A percentile compares a stretch with the other conserved stretches of the same genome.
phyloP scores from a whole-genome alignment of 2,797 vertebrate species.

The Petrocephalus sullivani region DNA sequence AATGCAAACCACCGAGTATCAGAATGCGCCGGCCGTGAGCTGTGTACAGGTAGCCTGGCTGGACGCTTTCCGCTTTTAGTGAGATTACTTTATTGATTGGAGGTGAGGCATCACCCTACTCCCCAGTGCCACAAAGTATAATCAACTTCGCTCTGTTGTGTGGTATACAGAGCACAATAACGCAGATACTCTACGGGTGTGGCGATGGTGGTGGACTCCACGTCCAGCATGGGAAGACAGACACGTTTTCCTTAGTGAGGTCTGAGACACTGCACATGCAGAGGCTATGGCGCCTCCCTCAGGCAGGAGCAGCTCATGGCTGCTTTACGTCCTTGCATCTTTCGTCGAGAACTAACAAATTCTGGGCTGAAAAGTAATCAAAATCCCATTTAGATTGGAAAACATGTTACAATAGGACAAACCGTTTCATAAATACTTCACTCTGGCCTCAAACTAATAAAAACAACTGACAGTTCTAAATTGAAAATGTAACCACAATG shows the following conservation, averaged over 20 bases:
- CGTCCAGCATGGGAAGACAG: background rate
- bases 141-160: constrained; percentile 3
- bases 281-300: background rate
- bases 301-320: background rate
- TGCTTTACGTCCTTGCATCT: background rate
- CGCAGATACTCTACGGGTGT: background rate
- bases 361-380: background rate
- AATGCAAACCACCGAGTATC: constrained; percentile 2
- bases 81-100: constrained; percentile 21
- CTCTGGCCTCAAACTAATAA: background rate
- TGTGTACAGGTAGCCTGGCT: background rate
- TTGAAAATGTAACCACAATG: background rate
- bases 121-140: background rate
- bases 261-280: background rate
- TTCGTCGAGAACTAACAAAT: background rate
- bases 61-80: background rate
- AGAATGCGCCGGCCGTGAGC: background rate
- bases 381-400: background rate
- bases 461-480: background rate
- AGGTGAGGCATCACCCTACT: background rate
- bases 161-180: background rate
- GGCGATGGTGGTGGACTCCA: background rate
- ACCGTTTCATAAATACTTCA: background rate
- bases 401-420: background rate
- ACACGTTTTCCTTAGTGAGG: background rate